Percentiles rank a stretch among this genome's conserved stretches.
These are phyloP conservation scores for Disparrhopalites patrizii DNA, from an alignment of 2,888 invertebrate species.

Conservation along the genomic window DNA sequence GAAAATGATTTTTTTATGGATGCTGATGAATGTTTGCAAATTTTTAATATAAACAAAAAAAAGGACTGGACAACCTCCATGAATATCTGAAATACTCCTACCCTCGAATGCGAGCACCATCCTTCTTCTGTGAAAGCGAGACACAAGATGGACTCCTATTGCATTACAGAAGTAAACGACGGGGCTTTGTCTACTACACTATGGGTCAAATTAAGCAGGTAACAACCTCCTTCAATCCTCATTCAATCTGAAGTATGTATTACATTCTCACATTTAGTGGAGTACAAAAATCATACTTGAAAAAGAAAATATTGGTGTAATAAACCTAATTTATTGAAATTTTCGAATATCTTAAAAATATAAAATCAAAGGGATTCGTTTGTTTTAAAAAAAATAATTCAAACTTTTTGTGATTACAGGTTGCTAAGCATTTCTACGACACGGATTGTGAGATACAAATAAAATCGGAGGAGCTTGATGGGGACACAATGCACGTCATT, in stretches of 20 bases:
- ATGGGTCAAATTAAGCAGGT: slow-evolving; percentile 92
- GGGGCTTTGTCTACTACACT: slow-evolving; percentile 93
- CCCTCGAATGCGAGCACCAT: slow-evolving; percentile 83
- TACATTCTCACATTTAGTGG: no score
- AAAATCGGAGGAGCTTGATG: slow-evolving; percentile 76
- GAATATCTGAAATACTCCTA: slow-evolving; percentile 96
- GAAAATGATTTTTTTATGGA: no score
- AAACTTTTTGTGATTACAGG: slow-evolving; percentile 57
- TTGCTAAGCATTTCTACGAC: slow-evolving; percentile 88
- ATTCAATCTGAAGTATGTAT: no score
- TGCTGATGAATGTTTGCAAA: neutral
- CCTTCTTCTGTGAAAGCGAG: slow-evolving; percentile 95
- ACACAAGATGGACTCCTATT: slow-evolving; percentile 84
- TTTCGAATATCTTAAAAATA: no score
- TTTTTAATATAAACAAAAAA: neutral
- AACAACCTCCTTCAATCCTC: no score
- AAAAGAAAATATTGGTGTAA: no score
- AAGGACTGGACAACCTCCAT: slow-evolving; percentile 83
- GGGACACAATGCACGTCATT: slow-evolving; percentile 89
- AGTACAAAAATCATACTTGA: no score
- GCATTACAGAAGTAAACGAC: slow-evolving; percentile 87
- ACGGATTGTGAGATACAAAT: slow-evolving; percentile 90
- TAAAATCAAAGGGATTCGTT: no score
- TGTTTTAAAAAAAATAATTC: no score
- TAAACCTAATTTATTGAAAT: no score